Conservation (phyloP, 2,113 vertebrate species). For the Pampusana beccarii region DNA sequence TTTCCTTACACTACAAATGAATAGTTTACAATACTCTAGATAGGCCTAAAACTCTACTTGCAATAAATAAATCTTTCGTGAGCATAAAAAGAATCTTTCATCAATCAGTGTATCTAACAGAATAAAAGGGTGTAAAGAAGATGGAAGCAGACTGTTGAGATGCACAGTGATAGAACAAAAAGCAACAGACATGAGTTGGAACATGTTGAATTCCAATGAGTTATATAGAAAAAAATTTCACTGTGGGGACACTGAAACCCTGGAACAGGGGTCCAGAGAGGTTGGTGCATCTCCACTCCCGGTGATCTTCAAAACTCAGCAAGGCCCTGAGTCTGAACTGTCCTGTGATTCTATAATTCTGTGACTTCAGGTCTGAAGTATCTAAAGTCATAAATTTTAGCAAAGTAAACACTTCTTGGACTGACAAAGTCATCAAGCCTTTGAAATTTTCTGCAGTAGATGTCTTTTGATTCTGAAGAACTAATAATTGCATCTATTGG, state of each 20-base stretch:
- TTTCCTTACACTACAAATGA: background rate
- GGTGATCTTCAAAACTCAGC: background rate
- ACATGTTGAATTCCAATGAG: background rate
- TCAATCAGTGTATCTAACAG: background rate
- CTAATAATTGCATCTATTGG: background rate
- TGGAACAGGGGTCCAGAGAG: background rate
- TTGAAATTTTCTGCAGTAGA: background rate
- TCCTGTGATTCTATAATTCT: background rate
- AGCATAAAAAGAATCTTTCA: background rate
- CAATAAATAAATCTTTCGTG: background rate
- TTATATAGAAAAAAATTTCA: background rate
- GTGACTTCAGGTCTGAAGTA: background rate
- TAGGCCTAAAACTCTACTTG: background rate
- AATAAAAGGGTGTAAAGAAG: background rate
- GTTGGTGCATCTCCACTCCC: background rate
- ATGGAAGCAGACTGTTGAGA: background rate
- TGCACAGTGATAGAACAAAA: background rate
- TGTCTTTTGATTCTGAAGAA: background rate
- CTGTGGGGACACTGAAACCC: background rate
- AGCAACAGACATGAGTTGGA: background rate
- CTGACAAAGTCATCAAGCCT: background rate
- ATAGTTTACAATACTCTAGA: background rate
- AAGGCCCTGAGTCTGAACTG: background rate
- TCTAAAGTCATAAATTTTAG: background rate
- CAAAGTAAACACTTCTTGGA: background rate